Conservation (phyloP, 2,113 vertebrate species). For the Dicentrarchus labrax region DNA sequence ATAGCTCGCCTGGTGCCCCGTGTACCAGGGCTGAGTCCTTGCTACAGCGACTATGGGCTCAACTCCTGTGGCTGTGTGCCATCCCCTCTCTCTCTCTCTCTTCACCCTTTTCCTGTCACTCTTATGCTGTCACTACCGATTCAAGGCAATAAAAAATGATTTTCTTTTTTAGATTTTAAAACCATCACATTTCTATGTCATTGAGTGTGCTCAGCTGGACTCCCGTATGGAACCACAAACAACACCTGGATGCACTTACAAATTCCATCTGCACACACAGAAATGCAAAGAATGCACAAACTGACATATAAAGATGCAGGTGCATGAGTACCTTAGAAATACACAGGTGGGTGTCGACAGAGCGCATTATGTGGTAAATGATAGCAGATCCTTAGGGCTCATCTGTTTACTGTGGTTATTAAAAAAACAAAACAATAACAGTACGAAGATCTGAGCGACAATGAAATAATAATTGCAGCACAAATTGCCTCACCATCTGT, state of each 20-base stretch:
- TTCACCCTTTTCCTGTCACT: no score
- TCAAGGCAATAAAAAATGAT: no score
- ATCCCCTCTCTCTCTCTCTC: no score
- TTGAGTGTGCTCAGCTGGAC: conserved; percentile 32
- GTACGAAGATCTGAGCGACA: background rate
- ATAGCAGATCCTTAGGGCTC: background rate
- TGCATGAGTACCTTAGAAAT: background rate
- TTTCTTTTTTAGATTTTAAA: no score
- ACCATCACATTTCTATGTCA: background rate
- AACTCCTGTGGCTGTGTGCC: no score
- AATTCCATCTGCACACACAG: conserved; percentile 34
- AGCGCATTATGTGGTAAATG: background rate
- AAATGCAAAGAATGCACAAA: conserved; percentile 29
- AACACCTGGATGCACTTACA: conserved; percentile 34
- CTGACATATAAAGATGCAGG: conserved; percentile 28
- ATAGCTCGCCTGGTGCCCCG: no score
- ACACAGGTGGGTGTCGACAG: background rate
- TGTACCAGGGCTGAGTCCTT: no score
- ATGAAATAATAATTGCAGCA: background rate
- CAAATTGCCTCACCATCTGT: background rate
- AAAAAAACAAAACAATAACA: background rate
- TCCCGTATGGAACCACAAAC: conserved; percentile 11
- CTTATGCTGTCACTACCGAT: no score
- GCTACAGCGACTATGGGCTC: no score
- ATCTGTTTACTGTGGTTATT: background rate